Conservation (phyloP, 2,888 invertebrate species). For the Macaria notata region DNA sequence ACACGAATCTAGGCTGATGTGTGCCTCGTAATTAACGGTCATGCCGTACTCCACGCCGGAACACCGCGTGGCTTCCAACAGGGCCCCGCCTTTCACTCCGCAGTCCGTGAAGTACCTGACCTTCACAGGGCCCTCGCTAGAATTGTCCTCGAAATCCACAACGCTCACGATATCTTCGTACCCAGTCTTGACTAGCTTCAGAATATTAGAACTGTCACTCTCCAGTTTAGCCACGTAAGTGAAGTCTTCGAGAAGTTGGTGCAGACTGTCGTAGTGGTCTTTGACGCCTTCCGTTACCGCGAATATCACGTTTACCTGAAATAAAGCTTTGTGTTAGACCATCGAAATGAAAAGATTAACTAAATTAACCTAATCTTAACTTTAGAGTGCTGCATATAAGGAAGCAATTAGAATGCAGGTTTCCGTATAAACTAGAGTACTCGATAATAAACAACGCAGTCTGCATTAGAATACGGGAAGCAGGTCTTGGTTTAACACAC, state of each 20-base stretch:
- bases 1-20: slow-evolving; percentile 82
- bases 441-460: slow-evolving; percentile 26
- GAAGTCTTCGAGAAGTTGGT: slow-evolving; percentile 85
- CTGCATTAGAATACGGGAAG: slow-evolving; percentile 23
- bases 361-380: too few relatives aligned
- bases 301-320: slow-evolving; percentile 91
- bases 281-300: slow-evolving; percentile 89
- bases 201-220: slow-evolving; percentile 92
- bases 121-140: slow-evolving; percentile 83
- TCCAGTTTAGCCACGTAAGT: slow-evolving; percentile 90
- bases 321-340: slow-evolving; percentile 24
- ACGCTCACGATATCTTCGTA: slow-evolving; percentile 89
- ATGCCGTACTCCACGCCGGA: slow-evolving; percentile 83
- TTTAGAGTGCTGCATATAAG: too few relatives aligned
- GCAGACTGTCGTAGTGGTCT: slow-evolving; percentile 86
- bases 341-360: neutral
- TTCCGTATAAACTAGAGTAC: neutral
- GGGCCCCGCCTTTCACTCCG: slow-evolving; percentile 71
- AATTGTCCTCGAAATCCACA: slow-evolving; percentile 82
- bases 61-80: slow-evolving; percentile 81
- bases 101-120: slow-evolving; percentile 89
- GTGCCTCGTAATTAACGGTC: slow-evolving; percentile 84
- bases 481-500: slow-evolving; percentile 30
- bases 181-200: slow-evolving; percentile 90
- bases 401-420: too few relatives aligned